Evolutionary conservation across 1,140 invertebrate genomes (phyloP).

Genomic region (Bactericera cockerelli): DNA sequence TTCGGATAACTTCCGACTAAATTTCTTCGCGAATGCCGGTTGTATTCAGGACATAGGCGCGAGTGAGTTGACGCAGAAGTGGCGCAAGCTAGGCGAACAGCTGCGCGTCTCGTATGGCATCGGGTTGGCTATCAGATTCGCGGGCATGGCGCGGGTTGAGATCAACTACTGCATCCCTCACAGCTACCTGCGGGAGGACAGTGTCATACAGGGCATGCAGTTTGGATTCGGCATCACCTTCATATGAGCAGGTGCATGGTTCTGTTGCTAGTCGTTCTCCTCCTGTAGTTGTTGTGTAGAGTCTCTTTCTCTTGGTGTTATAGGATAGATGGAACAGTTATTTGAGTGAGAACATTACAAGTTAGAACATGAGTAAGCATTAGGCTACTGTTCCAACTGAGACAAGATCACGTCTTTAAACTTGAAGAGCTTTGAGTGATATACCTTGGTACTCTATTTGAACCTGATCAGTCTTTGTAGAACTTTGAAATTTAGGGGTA

Average conservation of each 20-base stretch:
- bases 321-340: too few species aligned
- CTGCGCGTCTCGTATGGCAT: constrained; percentile 47
- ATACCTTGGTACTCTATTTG: too few species aligned
- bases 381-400: too few species aligned
- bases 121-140: constrained; percentile 61
- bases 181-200: constrained; percentile 35
- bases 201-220: constrained; percentile 42
- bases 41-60: constrained; percentile 43
- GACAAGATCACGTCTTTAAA: too few species aligned
- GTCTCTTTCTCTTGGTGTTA: too few species aligned
- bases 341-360: too few species aligned
- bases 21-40: constrained; percentile 71
- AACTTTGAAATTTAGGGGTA: too few species aligned
- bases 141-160: constrained; percentile 62
- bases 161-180: constrained; percentile 68
- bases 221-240: constrained; percentile 54
- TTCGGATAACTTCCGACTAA: constrained; percentile 57
- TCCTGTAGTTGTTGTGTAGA: too few species aligned
- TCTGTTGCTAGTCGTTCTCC: too few species aligned
- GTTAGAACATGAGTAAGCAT: too few species aligned
- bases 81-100: constrained; percentile 32
- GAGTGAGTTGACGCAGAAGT: constrained; percentile 23
- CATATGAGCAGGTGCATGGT: constrained; percentile 30
- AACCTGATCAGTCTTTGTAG: too few species aligned
- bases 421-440: too few species aligned